Conservation (phyloP, 2,113 vertebrate genomes). For the Myiozetetes cayanensis region DNA sequence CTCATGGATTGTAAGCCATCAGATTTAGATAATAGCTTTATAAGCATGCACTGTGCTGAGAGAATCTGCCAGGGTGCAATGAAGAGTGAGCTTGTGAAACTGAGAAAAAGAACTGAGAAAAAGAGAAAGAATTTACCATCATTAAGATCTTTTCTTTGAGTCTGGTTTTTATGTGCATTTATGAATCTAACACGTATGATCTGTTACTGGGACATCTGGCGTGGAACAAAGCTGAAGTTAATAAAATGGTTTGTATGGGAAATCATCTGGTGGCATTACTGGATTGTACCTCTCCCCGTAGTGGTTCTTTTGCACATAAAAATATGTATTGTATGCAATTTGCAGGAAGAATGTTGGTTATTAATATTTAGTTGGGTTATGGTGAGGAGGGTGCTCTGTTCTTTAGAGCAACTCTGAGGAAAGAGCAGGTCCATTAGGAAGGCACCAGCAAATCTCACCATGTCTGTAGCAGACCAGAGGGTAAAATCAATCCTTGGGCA, state of each 20-base stretch:
- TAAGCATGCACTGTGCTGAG: neutral
- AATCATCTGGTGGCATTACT: neutral
- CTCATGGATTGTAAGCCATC: neutral
- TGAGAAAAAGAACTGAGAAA: too few relatives aligned
- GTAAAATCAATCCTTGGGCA: neutral
- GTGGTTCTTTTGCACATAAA: neutral
- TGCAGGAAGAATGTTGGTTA: neutral
- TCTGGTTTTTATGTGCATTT: neutral
- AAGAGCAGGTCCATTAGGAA: neutral
- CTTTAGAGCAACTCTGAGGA: neutral
- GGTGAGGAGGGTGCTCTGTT: neutral
- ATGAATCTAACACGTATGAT: neutral
- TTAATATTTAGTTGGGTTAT: neutral
- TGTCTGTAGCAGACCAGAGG: neutral
- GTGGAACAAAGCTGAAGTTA: neutral
- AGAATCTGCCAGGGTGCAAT: neutral
- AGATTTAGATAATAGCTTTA: neutral
- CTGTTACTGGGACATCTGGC: neutral
- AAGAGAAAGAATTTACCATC: neutral
- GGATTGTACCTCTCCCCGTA: neutral
- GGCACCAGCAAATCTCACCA: rapidly evolving
- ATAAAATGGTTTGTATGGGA: neutral
- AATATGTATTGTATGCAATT: neutral
- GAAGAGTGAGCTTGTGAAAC: neutral
- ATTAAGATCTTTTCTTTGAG: neutral